Evolutionary conservation across 2,797 vertebrate species (phyloP), one percentile per base, ranked within the genome.

Genomic region (Furcifer pardalis): DNA sequence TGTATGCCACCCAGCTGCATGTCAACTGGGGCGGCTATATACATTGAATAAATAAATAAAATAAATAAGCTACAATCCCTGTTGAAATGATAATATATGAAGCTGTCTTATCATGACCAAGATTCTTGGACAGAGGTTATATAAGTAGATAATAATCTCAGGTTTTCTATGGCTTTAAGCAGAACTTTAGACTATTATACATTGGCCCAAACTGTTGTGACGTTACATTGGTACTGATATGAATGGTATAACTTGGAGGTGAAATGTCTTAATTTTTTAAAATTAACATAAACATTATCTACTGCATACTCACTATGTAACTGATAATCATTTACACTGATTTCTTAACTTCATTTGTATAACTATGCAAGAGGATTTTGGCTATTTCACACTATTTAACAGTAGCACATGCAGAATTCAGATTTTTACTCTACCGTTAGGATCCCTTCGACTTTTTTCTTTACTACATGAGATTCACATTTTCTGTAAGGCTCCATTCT

Each of bases 401-500:
- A 27, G 72, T 1, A 76, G n/a, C 3, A 52, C 82, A 32, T 73
- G 56, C 46, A 77, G 81, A 69, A 80, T 23, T 44, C 7, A 37
- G 23, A 77, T 69, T 79, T 56, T 82, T 82, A 78, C 72, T 81
- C 32, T 94, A 96, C 96, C 91, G 0, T 92, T 84, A 96, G 5
- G 65, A 96, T 91, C 0, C 84, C 90, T 89, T 96, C 91, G 84
- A 91, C 83, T 94, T 88, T 96, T 5, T 80, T 68, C 92, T 92
- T 94, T 63, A 95, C 2, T 86, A 92, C 81, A 49, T 77, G 49
- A 74, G 93, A 84, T 65, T n/a, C 84, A 85, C 95, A 93, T 81
- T 92, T 94, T 79, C 74, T 93, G 42, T 76, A 9, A 1, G 95
- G 85, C 75, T 95, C 94, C 90, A 96, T 90, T 85, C 94, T 91